These are phyloP conservation scores for Yponomeuta malinellus DNA, from an alignment of 2,888 invertebrate genomes.

Conservation along the genomic window DNA sequence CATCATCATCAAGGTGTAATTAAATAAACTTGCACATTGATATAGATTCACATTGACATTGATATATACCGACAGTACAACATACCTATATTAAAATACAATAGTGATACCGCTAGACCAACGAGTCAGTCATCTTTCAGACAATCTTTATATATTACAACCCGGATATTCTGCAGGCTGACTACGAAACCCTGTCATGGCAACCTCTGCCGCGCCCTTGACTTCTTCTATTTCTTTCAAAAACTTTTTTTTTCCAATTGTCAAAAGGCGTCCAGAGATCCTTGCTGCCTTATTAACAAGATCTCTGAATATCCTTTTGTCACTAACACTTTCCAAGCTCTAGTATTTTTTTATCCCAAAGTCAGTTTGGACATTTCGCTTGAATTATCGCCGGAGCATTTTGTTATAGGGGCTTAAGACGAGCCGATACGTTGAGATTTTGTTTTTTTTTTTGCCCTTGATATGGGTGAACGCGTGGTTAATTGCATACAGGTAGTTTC, in stretches of 20 bases:
- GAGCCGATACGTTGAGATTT: constrained; percentile 42
- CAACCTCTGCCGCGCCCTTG: no score
- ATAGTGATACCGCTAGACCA: no score
- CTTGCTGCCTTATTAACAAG: constrained; percentile 66
- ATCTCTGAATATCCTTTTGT: constrained; percentile 73
- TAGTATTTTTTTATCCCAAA: constrained; percentile 47
- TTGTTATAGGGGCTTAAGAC: constrained; percentile 67
- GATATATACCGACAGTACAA: no score
- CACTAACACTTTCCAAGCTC: constrained; percentile 73
- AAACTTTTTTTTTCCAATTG: constrained; percentile 51
- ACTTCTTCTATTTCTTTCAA: constrained; percentile 40
- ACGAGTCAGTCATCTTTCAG: no score
- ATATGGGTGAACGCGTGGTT: constrained; percentile 74
- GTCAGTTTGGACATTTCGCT: constrained; percentile 73
- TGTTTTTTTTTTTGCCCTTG: constrained; percentile 59
- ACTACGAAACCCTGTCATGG: no score
- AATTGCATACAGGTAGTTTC: constrained; percentile 73
- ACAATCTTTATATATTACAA: no score
- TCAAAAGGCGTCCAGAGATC: constrained; percentile 31
- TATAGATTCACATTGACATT: no score
- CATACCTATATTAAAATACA: no score
- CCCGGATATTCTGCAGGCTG: no score
- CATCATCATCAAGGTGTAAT: no score
- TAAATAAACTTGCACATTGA: no score
- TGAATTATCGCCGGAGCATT: constrained; percentile 73